Evolutionary conservation across 1,140 invertebrate species (phyloP), one percentile per base, ranked within the genome.

Genomic region (Chironomus striatipennis): DNA sequence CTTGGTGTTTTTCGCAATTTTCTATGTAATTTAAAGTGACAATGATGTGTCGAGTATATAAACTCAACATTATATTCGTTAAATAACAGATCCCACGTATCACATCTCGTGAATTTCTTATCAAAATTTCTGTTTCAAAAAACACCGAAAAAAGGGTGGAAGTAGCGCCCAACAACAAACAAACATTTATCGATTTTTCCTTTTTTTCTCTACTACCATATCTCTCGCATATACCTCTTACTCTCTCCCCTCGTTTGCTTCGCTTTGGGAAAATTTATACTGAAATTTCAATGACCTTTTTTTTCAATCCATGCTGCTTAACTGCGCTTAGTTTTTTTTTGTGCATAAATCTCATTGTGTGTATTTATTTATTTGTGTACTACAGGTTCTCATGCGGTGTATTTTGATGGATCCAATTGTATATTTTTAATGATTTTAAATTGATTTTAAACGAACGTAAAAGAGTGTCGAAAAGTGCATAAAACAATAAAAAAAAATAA

Each of bases 151-250:
- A 70, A 70, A 18, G 65, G 65, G 65, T 70, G 65, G 65, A 70
- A 70, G 24, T 34, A 70, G 65, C 20, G 20, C 17, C 17, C 17
- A 70, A 70, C 65, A 70, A 70, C 65, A 70, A 34, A 34, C 24
- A 34, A 34, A 70, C 65, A 70, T 20, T 70, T 70, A 70, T 70
- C 65, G 65, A 70, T 70, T 70, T 70, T 70, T 70, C 20, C 18
- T 70, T 57, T 10, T n/a, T 10, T 21, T 67, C 64, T 8, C 64
- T 70, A 17, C 47, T 57, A n/a, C 47, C 47, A 12, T 57, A 57
- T 57, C 9, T 47, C 9, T 9, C 15, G 43, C 15, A 8, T 47
- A 47, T 47, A 15, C 15, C 24, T 34, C 24, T 34, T 34, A 34
- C 24, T 34, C 24, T 34, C 24, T 34, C 24, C 24, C 24, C 24